Percentiles rank a stretch among this genome's conserved stretches.
Conservation (phyloP, 2,797 vertebrate genomes). For the Coracias cyanogaster region DNA sequence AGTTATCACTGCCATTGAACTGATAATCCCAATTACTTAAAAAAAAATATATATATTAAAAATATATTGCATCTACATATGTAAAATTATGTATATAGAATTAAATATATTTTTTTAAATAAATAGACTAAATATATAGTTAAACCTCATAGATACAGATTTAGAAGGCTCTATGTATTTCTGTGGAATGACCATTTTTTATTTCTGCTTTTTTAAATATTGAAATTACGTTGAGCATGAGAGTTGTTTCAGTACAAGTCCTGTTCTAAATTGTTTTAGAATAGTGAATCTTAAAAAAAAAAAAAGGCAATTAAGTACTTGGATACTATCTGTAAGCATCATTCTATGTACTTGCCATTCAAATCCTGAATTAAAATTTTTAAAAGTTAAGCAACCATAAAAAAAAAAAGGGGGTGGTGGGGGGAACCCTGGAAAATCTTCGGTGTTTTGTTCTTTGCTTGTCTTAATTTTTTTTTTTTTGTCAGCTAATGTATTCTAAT, state of each 20-base stretch:
- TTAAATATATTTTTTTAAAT: background rate
- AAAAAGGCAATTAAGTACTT: background rate
- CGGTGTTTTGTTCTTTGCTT: background rate
- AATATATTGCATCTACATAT: rapidly evolving
- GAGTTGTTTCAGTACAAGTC: background rate
- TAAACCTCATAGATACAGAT: background rate
- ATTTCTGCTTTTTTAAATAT: background rate
- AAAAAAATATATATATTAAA: background rate
- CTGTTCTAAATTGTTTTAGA: background rate
- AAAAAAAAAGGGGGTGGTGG: no score
- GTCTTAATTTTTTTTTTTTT: background rate
- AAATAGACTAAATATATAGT: background rate
- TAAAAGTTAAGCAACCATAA: background rate
- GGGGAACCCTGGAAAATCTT: background rate
- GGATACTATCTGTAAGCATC: background rate
- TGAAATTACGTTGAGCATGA: background rate
- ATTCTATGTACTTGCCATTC: background rate
- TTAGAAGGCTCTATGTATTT: background rate
- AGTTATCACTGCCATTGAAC: background rate
- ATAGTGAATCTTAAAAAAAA: background rate
- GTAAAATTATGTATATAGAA: background rate
- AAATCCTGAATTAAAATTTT: background rate
- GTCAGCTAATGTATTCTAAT: background rate
- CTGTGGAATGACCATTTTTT: background rate
- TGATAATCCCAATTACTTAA: background rate